Base-by-base conservation (phyloP, 2,888 invertebrate species). In the Candidula unifasciata region DNA sequence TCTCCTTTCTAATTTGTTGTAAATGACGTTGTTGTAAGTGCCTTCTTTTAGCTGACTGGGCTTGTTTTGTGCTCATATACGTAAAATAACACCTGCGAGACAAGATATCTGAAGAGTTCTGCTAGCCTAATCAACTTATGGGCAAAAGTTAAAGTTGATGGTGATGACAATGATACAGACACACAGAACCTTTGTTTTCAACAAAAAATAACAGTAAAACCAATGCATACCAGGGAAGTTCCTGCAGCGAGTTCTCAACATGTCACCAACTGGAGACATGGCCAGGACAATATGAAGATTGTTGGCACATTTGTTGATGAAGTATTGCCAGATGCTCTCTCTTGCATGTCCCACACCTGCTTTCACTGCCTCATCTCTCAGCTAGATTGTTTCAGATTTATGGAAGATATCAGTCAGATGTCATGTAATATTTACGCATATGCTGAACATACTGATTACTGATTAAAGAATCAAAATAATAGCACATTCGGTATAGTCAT, bases 261-360 rank as follows among this genome's bases (percentile, higher is more conserved):
- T 95, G 85, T 97, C 97, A 0, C 97, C 93, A 2, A 97, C 95
- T 0, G 97, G 97, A 6, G 97, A 97, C 97, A 98, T 97, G 0
- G 97, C 96, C 27, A 98, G 93, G 0, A 97, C 97, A n/a, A 98
- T 96, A 91, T 97, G 97, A 27, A 98, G 95, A 93, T 98, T 97
- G 88, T 96, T 96, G n/a, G 95, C 94, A 91, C 97, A 97, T 87
- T 95, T 96, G 87, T 95, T 88, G n/a, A 96, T 95, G 92, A 97
- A 98, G 93, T 96, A 97, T 69, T 95, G 95, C 98, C 98, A 98
- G 13, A 97, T 96, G 0, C 96, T 95, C 89, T 97, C 97, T 91
- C 96, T 97, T 37, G 96, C 96, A 0, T 96, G 94, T 0, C 96
- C 96, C 88, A 95, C 95, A 0, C 97, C 97, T 2, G 96, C 96